A percentile compares a stretch with the other conserved stretches of the same genome.
phyloP scores from a whole-genome alignment of 2,888 invertebrate genomes.

The Synanthedon myopaeformis region DNA sequence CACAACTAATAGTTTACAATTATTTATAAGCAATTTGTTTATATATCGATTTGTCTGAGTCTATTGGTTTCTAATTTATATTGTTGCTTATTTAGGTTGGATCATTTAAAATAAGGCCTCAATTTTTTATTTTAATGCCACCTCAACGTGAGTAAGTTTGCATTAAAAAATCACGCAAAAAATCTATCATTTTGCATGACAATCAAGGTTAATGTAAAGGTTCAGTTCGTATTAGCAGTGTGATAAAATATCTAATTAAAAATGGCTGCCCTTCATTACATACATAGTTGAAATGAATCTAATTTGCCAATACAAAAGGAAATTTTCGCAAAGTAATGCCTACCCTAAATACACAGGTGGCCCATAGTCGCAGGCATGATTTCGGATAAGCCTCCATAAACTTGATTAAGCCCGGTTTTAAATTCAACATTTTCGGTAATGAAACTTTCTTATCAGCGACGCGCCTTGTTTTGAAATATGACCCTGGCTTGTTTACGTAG shows the following conservation, averaged over 20 bases:
- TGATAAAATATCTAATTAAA: too few relatives aligned
- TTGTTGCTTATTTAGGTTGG: too few relatives aligned
- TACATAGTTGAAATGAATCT: conserved; percentile 37
- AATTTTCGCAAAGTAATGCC: conserved; percentile 56
- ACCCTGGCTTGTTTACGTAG: conserved; percentile 36
- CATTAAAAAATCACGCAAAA: too few relatives aligned
- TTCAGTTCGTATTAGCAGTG: too few relatives aligned
- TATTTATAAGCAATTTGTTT: too few relatives aligned
- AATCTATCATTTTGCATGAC: too few relatives aligned
- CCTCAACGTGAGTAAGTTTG: too few relatives aligned
- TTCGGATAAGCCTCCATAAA: conserved; percentile 40
- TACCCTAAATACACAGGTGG: conserved; percentile 63
- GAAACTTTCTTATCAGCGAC: conserved; percentile 67
- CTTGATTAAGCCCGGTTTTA: conserved; percentile 65
- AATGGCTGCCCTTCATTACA: conserved; percentile 1
- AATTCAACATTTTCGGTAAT: conserved; percentile 63
- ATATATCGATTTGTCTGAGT: too few relatives aligned
- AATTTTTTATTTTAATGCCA: too few relatives aligned
- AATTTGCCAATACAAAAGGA: conserved; percentile 48
- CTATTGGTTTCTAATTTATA: too few relatives aligned
- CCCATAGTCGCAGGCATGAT: conserved; percentile 27
- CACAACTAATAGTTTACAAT: too few relatives aligned
- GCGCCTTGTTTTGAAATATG: conserved; percentile 61
- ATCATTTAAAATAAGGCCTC: too few relatives aligned
- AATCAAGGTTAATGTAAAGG: not conserved